Percentiles rank a stretch among this genome's conserved stretches.
phyloP scores from a whole-genome alignment of 2,113 vertebrate genomes.

The Oryzias celebensis region DNA sequence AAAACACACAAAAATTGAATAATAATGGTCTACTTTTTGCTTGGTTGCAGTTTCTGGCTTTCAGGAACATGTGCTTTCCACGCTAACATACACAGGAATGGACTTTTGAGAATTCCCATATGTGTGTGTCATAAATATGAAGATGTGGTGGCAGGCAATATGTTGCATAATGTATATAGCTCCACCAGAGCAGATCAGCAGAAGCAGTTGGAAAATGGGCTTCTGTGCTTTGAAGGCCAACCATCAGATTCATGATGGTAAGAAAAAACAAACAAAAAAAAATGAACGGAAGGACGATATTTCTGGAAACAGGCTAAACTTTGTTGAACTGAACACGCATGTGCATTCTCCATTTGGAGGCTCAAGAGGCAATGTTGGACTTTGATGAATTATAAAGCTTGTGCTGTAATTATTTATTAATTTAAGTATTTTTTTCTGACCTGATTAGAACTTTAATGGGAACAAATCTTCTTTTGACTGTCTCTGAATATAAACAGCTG shows the following conservation, averaged over 20 bases:
- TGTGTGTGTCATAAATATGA: constrained; percentile 48
- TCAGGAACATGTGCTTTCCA: background rate
- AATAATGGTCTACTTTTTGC: no score
- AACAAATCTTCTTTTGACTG: background rate
- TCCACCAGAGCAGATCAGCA: constrained; percentile 38
- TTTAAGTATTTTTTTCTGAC: constrained; percentile 49
- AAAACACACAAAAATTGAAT: constrained; percentile 1
- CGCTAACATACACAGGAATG: background rate
- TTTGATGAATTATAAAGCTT: constrained; percentile 62
- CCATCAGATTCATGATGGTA: constrained; percentile 19
- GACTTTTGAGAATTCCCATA: constrained; percentile 14
- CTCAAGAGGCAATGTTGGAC: constrained; percentile 31
- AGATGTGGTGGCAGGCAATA: constrained; percentile 40
- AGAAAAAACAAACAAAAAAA: constrained; percentile 22
- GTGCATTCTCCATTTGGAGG: constrained; percentile 12
- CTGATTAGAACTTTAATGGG: constrained; percentile 29
- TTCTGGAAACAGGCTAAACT: constrained; percentile 4
- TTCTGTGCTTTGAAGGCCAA: constrained; percentile 31
- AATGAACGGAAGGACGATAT: background rate
- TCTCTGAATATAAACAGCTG: constrained; percentile 1
- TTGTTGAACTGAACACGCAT: constrained; percentile 12
- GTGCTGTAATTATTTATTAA: constrained; percentile 55
- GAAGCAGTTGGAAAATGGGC: constrained; percentile 22
- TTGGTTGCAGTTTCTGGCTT: no score
- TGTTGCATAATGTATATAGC: constrained; percentile 53